Percentiles rank a stretch among this genome's conserved stretches.
These are phyloP conservation scores for Vultur gryphus DNA, from an alignment of 2,797 vertebrate species.

Conservation along the genomic window DNA sequence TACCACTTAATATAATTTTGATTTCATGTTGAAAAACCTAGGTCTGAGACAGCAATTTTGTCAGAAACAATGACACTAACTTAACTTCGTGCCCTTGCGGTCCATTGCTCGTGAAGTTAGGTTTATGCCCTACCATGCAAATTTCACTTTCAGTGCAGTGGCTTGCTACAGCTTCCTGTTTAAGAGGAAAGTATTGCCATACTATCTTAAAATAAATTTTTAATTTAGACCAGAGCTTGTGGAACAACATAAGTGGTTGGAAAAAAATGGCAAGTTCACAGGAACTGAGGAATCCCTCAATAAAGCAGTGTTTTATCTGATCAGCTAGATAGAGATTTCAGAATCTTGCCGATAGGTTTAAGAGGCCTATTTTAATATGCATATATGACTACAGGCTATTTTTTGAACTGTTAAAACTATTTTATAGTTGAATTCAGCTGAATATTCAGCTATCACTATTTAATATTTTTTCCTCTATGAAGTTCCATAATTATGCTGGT, in stretches of 20 bases:
- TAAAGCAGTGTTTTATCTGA: not conserved
- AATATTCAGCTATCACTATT: not conserved
- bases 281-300: not conserved
- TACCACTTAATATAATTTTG: not conserved
- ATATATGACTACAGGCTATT: not conserved
- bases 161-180: not conserved
- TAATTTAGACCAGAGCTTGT: not conserved
- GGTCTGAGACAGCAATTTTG: not conserved
- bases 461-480: not conserved
- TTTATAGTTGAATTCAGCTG: not conserved
- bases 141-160: not conserved
- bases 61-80: not conserved
- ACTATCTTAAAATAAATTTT: not conserved
- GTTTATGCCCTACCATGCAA: not conserved
- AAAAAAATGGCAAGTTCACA: not conserved
- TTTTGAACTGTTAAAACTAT: not conserved
- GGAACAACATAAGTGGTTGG: not conserved
- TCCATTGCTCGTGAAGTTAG: not conserved
- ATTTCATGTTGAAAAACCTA: not conserved
- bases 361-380: not conserved
- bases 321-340: not conserved
- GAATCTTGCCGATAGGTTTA: not conserved
- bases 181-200: not conserved
- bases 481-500: not conserved
- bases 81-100: not conserved